Base-by-base conservation (phyloP, 2,797 vertebrate genomes). In the Enteromius trimaculatus region DNA sequence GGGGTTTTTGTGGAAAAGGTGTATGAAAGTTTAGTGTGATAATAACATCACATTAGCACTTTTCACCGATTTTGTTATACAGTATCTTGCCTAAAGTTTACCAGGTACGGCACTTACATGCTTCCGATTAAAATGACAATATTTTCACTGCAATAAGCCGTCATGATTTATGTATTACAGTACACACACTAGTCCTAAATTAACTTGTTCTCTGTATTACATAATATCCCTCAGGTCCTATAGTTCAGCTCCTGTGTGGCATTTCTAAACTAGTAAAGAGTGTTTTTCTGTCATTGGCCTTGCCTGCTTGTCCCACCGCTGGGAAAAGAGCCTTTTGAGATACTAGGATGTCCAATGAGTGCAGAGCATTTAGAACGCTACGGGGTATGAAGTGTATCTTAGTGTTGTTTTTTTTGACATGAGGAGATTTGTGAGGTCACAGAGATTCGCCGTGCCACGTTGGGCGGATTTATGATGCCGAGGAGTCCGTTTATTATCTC, bases 401-500 rank as follows among this genome's bases (percentile, higher is more conserved):
- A 23, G 77, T 72, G 31, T 39, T 51, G 42, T 68, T 66, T 62
- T 47, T 82, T 81, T 83, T 80, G 71, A 83, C 60, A 80, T 34
- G 23, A 37, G 69, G 55, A 64, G 81, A 68, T 76, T 81, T 86
- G 87, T 87, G 84, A 72, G 85, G 84, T 84, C 72, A 79, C 84
- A 10, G 58, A 86, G 87, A 90, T 86, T 79, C 68, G 68, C 68
- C 4, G 42, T 51, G 84, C 81, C 89, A 86, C 10, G 39, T 34
- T 64, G 89, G 26, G 64, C 42, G 60, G 90, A 95, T 94, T 94
- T 94, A 94, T 89, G 92, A 90, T 85, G 70, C 86, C 69, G 81
- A 79, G 84, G 82, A 91, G 92, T 92, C 90, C 90, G 92, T 94
- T 94, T 94, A 94, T 94, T 93, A 93, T 94, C 93, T 92, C 85